Evolutionary conservation across 30 jellyfish, hydroid and myxozoan genomes (phyloP).

Genomic region (Cassiopea xamachana): DNA sequence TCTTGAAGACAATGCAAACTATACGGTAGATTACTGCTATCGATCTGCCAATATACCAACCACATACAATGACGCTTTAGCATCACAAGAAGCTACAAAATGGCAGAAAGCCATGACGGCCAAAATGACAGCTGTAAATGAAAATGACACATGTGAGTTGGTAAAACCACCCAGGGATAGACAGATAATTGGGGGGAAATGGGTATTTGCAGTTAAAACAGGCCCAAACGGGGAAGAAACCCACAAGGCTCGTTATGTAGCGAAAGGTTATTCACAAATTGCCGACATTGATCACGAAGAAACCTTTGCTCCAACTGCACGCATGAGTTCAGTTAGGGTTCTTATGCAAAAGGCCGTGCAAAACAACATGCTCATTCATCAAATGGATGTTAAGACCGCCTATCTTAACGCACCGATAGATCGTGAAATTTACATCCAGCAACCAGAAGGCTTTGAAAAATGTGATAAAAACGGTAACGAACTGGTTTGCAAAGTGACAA

Average conservation of each 20-base stretch:
- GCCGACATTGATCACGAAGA: constrained; percentile 39
- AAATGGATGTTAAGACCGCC: constrained; percentile 65
- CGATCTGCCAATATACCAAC: constrained; percentile 14
- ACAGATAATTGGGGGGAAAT: constrained; percentile 25
- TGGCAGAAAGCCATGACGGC: constrained; percentile 46
- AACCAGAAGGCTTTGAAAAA: constrained; percentile 46
- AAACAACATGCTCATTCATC: constrained; percentile 17
- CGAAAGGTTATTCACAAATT: constrained; percentile 48
- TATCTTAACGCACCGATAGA: constrained; percentile 62
- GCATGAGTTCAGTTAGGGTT: constrained; percentile 24
- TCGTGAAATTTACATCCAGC: constrained; percentile 28
- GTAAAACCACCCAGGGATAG: background rate
- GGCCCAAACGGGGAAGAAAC: constrained; percentile 2
- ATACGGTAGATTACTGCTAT: constrained; percentile 2
- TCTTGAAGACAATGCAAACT: constrained; percentile 2
- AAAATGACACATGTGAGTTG: constrained; percentile 14
- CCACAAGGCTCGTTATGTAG: constrained; percentile 47
- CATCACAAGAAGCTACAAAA: constrained; percentile 16
- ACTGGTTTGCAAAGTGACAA: constrained; percentile 27
- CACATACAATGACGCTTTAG: constrained; percentile 39
- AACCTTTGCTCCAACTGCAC: constrained; percentile 61
- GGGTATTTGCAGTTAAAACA: constrained; percentile 29
- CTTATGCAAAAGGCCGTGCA: constrained; percentile 50
- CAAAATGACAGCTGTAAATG: constrained; percentile 13
- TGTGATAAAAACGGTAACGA: background rate